phyloP scores from a whole-genome alignment of 2,797 vertebrate genomes.

The Anguilla megastoma region DNA sequence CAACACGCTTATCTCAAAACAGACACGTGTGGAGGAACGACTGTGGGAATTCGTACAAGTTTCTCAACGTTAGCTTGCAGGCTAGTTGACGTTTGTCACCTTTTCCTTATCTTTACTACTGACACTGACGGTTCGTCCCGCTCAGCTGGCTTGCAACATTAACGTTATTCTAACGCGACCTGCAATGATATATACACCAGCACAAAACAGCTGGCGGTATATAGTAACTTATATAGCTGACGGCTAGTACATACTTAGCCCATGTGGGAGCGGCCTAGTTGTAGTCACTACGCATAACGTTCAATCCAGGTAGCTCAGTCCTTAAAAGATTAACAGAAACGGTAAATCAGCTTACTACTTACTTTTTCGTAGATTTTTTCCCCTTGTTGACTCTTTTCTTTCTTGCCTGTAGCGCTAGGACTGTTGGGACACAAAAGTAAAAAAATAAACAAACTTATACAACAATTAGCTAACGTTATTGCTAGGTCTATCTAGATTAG shows the following conservation, averaged over 20 bases:
- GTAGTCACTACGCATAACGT: neutral
- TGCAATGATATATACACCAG: neutral
- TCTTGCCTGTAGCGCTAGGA: slow-evolving; percentile 79
- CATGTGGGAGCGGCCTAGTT: slow-evolving; percentile 11
- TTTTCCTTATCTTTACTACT: neutral
- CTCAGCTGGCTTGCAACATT: neutral
- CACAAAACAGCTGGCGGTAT: neutral
- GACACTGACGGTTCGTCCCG: neutral
- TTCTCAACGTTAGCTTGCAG: neutral
- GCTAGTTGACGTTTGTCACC: neutral
- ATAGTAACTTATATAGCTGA: neutral
- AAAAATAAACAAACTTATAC: slow-evolving; percentile 8
- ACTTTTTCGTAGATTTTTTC: slow-evolving; percentile 80
- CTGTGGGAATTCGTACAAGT: neutral
- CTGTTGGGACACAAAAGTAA: slow-evolving; percentile 58
- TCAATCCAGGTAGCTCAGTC: neutral
- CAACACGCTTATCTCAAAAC: neutral
- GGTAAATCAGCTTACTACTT: slow-evolving; percentile 48
- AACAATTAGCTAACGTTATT: neutral
- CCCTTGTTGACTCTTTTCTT: slow-evolving; percentile 78
- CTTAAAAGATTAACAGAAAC: neutral
- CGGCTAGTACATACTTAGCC: neutral
- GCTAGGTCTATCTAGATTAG: neutral
- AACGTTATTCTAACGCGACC: neutral
- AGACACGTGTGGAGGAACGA: neutral